Evolutionary conservation across 2,888 invertebrate species (phyloP).

Genomic region (Lepas anatifera): DNA sequence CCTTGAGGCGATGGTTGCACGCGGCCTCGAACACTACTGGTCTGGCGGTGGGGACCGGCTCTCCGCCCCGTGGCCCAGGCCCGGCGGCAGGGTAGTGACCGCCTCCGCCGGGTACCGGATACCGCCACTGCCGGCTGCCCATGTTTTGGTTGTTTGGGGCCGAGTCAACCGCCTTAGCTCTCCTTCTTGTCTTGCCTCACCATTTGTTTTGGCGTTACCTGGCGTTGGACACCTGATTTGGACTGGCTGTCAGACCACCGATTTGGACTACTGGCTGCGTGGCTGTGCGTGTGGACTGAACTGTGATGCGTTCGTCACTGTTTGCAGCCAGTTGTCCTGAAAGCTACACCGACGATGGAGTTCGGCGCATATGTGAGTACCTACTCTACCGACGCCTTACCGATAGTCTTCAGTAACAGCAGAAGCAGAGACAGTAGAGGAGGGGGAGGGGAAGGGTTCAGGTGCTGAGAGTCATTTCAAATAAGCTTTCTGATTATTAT

Average conservation of each 20-base stretch:
- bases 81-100: too few relatives aligned
- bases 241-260: too few relatives aligned
- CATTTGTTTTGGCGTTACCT: not conserved
- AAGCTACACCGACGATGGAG: not conserved
- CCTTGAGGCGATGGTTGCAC: not conserved
- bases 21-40: not conserved
- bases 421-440: too few relatives aligned
- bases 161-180: too few relatives aligned
- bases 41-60: not conserved
- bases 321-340: not conserved
- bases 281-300: too few relatives aligned
- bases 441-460: too few relatives aligned
- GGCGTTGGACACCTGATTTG: not conserved
- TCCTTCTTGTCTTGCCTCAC: not conserved
- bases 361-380: not conserved
- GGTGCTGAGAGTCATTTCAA: too few relatives aligned
- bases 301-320: not conserved
- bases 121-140: not conserved
- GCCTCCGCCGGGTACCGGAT: too few relatives aligned
- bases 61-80: not conserved
- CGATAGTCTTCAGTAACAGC: too few relatives aligned
- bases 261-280: too few relatives aligned
- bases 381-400: not conserved
- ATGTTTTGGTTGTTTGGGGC: conserved; percentile 5
- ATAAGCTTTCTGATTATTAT: too few relatives aligned